Evolutionary conservation across 2,113 vertebrate species (phyloP).

Genomic region (Porphyrio hochstetteri): DNA sequence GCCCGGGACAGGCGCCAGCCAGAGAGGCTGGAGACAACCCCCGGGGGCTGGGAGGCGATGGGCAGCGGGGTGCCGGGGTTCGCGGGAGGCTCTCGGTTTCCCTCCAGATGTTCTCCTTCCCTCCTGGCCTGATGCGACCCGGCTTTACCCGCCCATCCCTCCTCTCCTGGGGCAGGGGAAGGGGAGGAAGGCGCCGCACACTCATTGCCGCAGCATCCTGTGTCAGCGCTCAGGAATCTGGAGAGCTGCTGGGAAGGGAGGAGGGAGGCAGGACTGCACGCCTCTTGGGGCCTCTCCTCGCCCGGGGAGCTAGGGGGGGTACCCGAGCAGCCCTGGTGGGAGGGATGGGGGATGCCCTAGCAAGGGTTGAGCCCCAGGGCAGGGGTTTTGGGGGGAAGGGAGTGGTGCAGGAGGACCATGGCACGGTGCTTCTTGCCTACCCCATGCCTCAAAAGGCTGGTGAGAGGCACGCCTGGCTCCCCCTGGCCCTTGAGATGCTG

Average conservation of each 20-base stretch:
- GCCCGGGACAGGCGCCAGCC: background rate
- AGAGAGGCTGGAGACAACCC: background rate
- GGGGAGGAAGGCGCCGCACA: slow-evolving; percentile 27
- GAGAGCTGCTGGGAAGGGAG: slow-evolving; percentile 42
- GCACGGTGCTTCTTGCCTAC: background rate
- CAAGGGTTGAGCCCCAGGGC: background rate
- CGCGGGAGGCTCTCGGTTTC: background rate
- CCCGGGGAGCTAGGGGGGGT: background rate
- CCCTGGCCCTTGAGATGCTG: accelerated
- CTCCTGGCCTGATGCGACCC: background rate
- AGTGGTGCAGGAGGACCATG: background rate
- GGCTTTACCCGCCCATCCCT: background rate
- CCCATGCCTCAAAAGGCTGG: background rate
- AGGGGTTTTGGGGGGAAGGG: background rate
- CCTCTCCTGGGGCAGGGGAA: slow-evolving; percentile 5
- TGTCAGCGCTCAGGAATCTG: slow-evolving; percentile 79
- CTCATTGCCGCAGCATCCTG: slow-evolving; percentile 57
- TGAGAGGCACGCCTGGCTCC: background rate
- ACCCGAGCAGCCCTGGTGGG: background rate
- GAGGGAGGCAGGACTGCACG: background rate
- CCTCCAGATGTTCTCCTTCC: background rate
- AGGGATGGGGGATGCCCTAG: background rate
- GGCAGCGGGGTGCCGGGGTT: background rate
- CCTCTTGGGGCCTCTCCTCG: slow-evolving; percentile 36
- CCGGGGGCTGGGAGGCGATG: background rate